Conservation (phyloP, 2,888 invertebrate species). For the Taenaris catops region DNA sequence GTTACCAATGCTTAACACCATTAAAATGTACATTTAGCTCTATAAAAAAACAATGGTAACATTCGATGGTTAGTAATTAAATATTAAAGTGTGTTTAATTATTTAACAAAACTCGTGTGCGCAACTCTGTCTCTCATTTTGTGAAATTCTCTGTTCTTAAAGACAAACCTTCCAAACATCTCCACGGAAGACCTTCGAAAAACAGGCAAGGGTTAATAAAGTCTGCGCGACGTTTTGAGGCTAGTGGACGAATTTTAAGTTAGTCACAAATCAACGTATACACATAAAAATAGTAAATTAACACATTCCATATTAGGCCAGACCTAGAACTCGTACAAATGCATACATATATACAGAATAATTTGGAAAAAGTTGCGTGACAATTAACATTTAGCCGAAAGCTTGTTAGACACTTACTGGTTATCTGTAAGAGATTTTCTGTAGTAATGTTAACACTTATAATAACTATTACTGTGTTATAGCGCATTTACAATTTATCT, state of each 20-base stretch:
- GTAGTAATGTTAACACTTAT: too few relatives aligned
- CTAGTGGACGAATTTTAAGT: conserved; percentile 41
- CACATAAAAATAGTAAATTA: conserved; percentile 16
- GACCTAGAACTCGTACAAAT: too few relatives aligned
- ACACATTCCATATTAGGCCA: conserved; percentile 27
- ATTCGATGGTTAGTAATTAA: conserved; percentile 40
- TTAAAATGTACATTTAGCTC: conserved; percentile 10
- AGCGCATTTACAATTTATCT: conserved; percentile 22
- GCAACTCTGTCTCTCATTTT: conserved; percentile 59
- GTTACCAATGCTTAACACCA: conserved; percentile 45
- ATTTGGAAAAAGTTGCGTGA: too few relatives aligned
- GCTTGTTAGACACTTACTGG: too few relatives aligned
- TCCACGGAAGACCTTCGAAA: conserved; percentile 83
- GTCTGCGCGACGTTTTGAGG: conserved; percentile 62
- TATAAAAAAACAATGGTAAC: conserved; percentile 51
- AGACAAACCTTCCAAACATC: conserved; percentile 83
- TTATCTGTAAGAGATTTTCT: too few relatives aligned
- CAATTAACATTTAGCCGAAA: too few relatives aligned
- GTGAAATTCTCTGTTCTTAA: conserved; percentile 61
- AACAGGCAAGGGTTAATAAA: conserved; percentile 69
- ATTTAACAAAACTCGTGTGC: conserved; percentile 50
- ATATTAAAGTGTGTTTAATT: conserved; percentile 43
- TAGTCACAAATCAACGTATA: conserved; percentile 29
- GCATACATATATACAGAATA: too few relatives aligned
- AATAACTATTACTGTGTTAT: too few relatives aligned